Percentiles rank a stretch among this genome's conserved stretches.
Conservation (phyloP, 2,113 vertebrate genomes). For the Callithrix jacchus region DNA sequence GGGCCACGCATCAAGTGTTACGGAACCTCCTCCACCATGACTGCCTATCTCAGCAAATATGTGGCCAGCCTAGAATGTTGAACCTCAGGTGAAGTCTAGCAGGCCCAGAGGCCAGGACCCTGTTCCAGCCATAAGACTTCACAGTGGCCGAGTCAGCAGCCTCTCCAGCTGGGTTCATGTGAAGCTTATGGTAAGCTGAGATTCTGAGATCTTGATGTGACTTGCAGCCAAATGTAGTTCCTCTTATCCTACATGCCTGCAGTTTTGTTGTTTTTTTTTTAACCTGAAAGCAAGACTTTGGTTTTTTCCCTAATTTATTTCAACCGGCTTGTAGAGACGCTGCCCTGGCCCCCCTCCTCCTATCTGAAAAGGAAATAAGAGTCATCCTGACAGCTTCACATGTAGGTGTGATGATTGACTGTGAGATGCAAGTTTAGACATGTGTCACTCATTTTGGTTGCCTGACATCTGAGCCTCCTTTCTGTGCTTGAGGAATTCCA, state of each 20-base stretch:
- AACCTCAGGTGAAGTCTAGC: not conserved
- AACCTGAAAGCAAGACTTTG: not conserved
- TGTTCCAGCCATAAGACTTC: not conserved
- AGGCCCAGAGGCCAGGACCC: not conserved
- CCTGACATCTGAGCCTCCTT: not conserved
- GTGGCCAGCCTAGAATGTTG: not conserved
- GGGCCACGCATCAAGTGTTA: not conserved
- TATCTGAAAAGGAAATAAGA: not conserved
- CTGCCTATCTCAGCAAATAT: not conserved
- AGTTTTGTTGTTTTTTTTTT: not conserved
- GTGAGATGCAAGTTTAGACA: not conserved
- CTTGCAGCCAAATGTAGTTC: not conserved
- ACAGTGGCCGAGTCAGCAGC: not conserved
- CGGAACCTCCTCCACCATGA: not conserved
- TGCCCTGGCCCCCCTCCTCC: not conserved
- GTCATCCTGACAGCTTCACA: not conserved
- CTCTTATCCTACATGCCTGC: not conserved
- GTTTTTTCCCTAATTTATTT: not conserved
- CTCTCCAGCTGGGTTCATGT: not conserved
- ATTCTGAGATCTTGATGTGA: not conserved
- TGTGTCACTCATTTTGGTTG: slow-evolving; percentile 24
- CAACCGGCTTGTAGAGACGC: not conserved
- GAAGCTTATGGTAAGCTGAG: not conserved
- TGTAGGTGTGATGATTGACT: slow-evolving; percentile 9
- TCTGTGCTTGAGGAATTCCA: slow-evolving; percentile 32